Evolutionary conservation across 2,113 vertebrate genomes (phyloP), one percentile per base, ranked within the genome.

Genomic region (Himantopus leucocephalus): DNA sequence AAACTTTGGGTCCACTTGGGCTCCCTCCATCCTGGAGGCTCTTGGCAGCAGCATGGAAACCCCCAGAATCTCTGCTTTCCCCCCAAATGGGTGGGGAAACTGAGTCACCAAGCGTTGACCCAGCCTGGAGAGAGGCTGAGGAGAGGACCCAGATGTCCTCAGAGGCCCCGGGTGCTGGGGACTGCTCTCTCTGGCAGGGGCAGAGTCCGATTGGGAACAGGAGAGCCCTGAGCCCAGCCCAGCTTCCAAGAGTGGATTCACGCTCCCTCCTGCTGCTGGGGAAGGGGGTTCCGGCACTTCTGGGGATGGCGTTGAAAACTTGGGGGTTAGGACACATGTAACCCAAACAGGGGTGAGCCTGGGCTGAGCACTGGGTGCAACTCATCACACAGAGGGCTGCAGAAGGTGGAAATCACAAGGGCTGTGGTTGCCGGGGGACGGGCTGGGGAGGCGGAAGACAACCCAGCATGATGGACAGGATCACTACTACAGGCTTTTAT

Each of bases 351-450:
- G 63, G 43, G 18, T 26, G 43, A 64, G 23, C 19, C 24, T 22
- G 47, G 75, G 67, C 84, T 91, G 73, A 79, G 78, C 59, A 14
- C 8, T 24, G 55, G 24, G 41, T 56, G 41, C 24, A 91, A 62
- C 48, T 74, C 84, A 35, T 63, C 67, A 27, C 89, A 29, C 34
- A 20, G 45, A 14, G 24, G n/a, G 24, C 45, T 72, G n/a, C 48
- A 50, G 48, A 50, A 50, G 48, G 23, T 73, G 43, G 66, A 13
- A 53, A 13, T 0, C 0, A 21, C 20, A 35, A 30, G 35, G 47
- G 41, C 80, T 64, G 48, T 19, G 56, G 9, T 5, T 37, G 32
- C 7, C 2, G 2, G 26, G 3, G 9, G 37, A 10, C 0, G 0
- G n/a, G 52, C 10, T 20, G 30, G 21, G 27, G 5, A 35, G 55